Base-by-base conservation (phyloP, 2,888 invertebrate genomes). In the Deilephila elpenor region DNA sequence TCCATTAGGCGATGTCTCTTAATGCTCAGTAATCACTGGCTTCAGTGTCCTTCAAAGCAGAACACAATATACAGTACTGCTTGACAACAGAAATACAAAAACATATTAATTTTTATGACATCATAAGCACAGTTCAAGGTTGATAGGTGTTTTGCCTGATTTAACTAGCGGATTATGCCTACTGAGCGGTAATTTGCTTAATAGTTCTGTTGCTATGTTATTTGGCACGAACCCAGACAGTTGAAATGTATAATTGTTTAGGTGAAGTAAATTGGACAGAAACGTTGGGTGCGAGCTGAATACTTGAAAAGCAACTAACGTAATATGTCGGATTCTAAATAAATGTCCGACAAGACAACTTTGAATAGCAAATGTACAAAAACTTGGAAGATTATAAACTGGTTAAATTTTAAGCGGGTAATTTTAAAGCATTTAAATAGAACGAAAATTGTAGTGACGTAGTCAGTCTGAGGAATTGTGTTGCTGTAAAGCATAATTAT, bases 181-280 rank as follows among this genome's bases (percentile, higher is more conserved):
- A 75, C 74, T 78, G 75, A 77, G 74, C 71, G 73, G 76, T 78
- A 83, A 81, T 80, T 77, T 78, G 73, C 72, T 75, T 80, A 75
- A 78, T 78, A 78, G 76, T 77, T 76, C 76, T 77, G 76, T 79
- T 76, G 77, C 72, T 75, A 76, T 81, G 77, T 79, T 76, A 78
- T 77, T 85, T 86, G 86, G 84, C 82, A 80, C 74, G 70, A 75
- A 71, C 83, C 82, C 84, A 84, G 83, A 80, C 77, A 73, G 75
- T 80, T 74, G 77, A 75, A 77, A 75, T 75, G 75, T 72, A 77
- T 78, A 76, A 82, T 79, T 75, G 76, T 74, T 78, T 78, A 77
- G 79, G 75, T 79, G 76, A 77, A 77, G 76, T 72, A 74, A 79
- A 79, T 83, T 82, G 77, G 77, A 78, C 74, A 72, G 75, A 76